phyloP scores from a whole-genome alignment of 2,797 vertebrate genomes.

The Antennarius maculatus region DNA sequence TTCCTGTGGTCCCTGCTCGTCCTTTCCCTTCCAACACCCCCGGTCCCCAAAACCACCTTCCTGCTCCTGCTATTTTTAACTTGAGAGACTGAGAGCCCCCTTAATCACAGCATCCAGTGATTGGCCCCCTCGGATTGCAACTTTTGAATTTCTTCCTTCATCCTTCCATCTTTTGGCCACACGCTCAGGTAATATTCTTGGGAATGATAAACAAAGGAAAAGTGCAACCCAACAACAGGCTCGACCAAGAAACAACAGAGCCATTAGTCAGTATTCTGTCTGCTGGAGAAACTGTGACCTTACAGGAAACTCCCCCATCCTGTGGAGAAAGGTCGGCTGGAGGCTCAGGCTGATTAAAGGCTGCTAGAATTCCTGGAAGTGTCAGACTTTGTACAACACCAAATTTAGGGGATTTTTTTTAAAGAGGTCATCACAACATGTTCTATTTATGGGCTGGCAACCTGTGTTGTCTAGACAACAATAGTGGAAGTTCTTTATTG shows the following conservation, averaged over 20 bases:
- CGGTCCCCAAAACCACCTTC: conserved; percentile 68
- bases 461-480: conserved; percentile 7
- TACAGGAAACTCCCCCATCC: conserved; percentile 78
- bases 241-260: conserved; percentile 70
- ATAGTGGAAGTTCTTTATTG: not conserved
- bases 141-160: conserved; percentile 38
- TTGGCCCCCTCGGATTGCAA: conserved; percentile 45
- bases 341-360: conserved; percentile 46
- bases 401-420: conserved; percentile 29
- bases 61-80: conserved; percentile 74
- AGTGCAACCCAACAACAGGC: conserved; percentile 72
- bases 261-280: conserved; percentile 79
- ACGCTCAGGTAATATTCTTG: conserved; percentile 74
- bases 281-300: conserved; percentile 73
- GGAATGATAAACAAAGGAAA: conserved; percentile 77
- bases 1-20: conserved; percentile 52
- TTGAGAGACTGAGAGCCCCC: conserved; percentile 41
- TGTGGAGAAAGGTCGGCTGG: conserved; percentile 48
- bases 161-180: conserved; percentile 54
- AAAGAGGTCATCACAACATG: conserved; percentile 20
- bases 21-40: conserved; percentile 41
- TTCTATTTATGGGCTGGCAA: not conserved
- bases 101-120: conserved; percentile 64
- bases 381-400: conserved; percentile 24
- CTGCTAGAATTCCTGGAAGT: conserved; percentile 44